Conservation (phyloP, 2,797 vertebrate species). For the Ciconia nigra region DNA sequence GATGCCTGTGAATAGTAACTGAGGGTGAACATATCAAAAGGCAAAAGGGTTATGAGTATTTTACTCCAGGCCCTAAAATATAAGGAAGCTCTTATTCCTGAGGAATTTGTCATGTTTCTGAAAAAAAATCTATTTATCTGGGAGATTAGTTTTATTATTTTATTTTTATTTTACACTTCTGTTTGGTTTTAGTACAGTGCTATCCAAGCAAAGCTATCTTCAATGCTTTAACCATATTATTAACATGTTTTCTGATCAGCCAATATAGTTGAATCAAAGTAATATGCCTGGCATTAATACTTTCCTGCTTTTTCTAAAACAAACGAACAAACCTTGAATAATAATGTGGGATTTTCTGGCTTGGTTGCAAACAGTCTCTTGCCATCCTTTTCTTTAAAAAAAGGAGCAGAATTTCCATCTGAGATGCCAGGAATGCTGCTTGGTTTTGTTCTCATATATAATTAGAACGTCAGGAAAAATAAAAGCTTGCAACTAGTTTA, state of each 20-base stretch:
- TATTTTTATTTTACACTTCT: neutral
- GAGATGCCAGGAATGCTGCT: neutral
- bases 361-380: neutral
- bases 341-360: neutral
- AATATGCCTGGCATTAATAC: neutral
- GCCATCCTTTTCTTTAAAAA: neutral
- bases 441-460: slow-evolving; percentile 30
- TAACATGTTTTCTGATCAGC: neutral
- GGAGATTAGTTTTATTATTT: neutral
- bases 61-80: neutral
- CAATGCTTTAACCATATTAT: neutral
- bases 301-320: neutral
- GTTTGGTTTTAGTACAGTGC: neutral
- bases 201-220: neutral
- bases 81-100: neutral
- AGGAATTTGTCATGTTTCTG: neutral
- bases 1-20: neutral
- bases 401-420: slow-evolving; percentile 20
- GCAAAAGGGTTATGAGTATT: neutral
- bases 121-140: neutral
- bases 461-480: slow-evolving; percentile 33
- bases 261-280: neutral
- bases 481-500: neutral
- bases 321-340: neutral
- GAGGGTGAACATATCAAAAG: neutral